These are phyloP conservation scores for Acheta domesticus DNA, from an alignment of 2,888 invertebrate species.

Conservation along the genomic window DNA sequence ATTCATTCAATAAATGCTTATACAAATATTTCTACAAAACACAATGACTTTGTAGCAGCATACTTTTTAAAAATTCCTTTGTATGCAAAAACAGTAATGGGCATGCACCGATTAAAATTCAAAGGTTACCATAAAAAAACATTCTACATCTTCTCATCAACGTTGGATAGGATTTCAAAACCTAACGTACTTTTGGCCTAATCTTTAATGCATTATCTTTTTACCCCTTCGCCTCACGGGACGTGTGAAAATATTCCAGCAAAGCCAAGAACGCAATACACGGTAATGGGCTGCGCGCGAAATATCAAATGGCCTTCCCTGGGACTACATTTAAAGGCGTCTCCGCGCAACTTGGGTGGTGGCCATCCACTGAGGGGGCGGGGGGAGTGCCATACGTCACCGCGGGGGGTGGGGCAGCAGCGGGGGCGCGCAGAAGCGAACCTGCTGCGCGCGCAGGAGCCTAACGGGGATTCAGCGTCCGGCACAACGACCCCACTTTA, in stretches of 20 bases:
- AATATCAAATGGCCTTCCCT: neutral
- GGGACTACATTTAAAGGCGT: neutral
- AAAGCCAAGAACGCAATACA: neutral
- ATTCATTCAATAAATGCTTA: no score
- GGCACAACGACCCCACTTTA: neutral
- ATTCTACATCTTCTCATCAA: neutral
- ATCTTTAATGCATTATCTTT: constrained; percentile 6
- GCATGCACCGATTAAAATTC: no score
- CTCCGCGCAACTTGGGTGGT: neutral
- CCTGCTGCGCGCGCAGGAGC: neutral
- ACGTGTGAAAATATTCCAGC: neutral
- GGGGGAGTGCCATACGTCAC: neutral
- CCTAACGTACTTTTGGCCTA: neutral
- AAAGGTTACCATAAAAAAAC: neutral
- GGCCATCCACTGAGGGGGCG: neutral
- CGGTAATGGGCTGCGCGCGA: neutral
- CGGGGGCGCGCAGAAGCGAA: neutral
- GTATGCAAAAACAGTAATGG: no score
- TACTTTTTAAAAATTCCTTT: no score
- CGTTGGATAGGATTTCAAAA: neutral
- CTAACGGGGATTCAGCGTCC: constrained; percentile 2
- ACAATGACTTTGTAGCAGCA: no score
- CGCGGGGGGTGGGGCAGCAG: no score
- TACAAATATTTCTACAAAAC: no score
- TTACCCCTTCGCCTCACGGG: neutral